Percentiles rank a stretch among this genome's conserved stretches.
phyloP scores from a whole-genome alignment of 2,888 invertebrate genomes.

The Exocentrus adspersus region DNA sequence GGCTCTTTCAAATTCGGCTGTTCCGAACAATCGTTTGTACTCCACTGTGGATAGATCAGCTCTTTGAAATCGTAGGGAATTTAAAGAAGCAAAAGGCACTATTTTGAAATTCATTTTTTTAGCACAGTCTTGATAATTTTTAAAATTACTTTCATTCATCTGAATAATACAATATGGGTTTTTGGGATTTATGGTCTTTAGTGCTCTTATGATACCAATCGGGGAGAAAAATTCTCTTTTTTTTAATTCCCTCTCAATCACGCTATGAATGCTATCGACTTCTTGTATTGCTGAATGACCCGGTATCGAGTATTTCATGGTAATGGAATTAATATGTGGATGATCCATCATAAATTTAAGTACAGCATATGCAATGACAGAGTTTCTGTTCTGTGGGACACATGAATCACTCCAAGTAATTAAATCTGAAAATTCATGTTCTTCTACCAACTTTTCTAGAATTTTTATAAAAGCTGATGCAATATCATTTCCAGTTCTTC shows the following conservation, averaged over 20 bases:
- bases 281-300: slow-evolving; percentile 42
- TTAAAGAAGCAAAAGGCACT: background rate
- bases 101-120: background rate
- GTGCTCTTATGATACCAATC: background rate
- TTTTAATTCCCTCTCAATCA: background rate
- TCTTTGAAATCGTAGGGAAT: background rate
- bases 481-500: background rate
- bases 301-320: slow-evolving; percentile 39
- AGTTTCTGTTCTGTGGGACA: slow-evolving; percentile 42
- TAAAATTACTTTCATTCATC: background rate
- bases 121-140: background rate
- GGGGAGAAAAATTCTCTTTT: slow-evolving; percentile 8
- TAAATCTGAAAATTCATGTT: slow-evolving; percentile 8
- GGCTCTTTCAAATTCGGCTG: background rate
- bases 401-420: slow-evolving; percentile 40
- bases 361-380: slow-evolving; percentile 35
- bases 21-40: background rate
- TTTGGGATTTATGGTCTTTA: slow-evolving; percentile 11
- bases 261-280: slow-evolving; percentile 26
- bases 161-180: background rate
- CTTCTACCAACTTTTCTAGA: background rate
- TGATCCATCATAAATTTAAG: slow-evolving; percentile 29
- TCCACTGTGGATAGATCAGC: background rate
- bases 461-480: background rate
- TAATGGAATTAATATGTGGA: slow-evolving; percentile 26